Evolutionary conservation across 2,113 vertebrate species (phyloP).

Genomic region (Trematomus loennbergii): DNA sequence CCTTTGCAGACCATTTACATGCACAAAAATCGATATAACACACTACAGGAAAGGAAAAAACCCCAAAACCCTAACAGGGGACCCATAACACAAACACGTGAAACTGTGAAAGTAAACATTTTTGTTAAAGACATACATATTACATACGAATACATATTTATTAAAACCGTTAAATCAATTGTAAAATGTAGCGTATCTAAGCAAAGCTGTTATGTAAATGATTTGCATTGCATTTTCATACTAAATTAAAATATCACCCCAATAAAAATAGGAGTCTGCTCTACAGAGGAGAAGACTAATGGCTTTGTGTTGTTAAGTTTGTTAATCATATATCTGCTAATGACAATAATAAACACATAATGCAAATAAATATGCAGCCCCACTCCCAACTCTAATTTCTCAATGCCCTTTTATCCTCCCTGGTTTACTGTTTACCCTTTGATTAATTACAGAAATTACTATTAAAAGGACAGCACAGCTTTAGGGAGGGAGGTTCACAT

Average conservation of each 20-base stretch:
- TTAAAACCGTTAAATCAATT: not conserved
- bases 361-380: constrained; percentile 14
- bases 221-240: not conserved
- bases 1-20: too few relatives aligned
- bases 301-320: not conserved
- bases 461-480: constrained; percentile 33
- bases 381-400: constrained; percentile 9
- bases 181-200: not conserved
- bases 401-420: constrained; percentile 18
- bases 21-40: too few relatives aligned
- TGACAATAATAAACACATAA: not conserved
- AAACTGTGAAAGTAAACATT: not conserved
- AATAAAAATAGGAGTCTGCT: not conserved
- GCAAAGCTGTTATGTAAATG: not conserved
- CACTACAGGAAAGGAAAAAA: too few relatives aligned
- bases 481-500: constrained; percentile 29
- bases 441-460: constrained; percentile 54
- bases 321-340: not conserved
- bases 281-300: not conserved
- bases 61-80: too few relatives aligned
- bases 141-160: not conserved
- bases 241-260: not conserved
- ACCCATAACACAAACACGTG: not conserved
- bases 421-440: constrained; percentile 49
- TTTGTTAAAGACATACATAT: not conserved